Percentiles rank a stretch among this genome's conserved stretches.
These are phyloP conservation scores for Chionis minor DNA, from an alignment of 2,113 vertebrate species.

Conservation along the genomic window DNA sequence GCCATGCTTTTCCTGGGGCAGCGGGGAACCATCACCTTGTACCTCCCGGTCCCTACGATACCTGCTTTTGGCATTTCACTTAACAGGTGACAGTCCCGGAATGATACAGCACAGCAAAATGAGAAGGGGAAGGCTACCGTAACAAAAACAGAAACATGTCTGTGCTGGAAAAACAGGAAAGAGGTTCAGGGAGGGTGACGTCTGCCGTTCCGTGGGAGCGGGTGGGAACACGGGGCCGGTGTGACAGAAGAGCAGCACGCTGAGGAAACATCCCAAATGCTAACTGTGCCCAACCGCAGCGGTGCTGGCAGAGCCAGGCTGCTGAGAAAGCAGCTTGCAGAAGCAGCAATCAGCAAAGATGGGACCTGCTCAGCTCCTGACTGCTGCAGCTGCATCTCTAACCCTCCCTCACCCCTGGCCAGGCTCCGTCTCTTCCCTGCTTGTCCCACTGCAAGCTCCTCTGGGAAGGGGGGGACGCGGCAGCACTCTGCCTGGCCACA, in stretches of 20 bases:
- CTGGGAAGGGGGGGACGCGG: neutral
- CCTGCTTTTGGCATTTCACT: neutral
- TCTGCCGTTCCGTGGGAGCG: neutral
- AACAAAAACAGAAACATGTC: neutral
- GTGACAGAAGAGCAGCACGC: neutral
- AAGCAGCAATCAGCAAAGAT: neutral
- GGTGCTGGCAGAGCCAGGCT: neutral
- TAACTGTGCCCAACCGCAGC: neutral
- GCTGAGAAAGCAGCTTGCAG: neutral
- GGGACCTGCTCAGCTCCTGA: neutral
- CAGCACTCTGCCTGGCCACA: neutral
- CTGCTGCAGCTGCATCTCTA: neutral
- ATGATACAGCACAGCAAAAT: neutral
- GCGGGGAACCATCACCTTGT: neutral
- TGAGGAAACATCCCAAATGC: neutral
- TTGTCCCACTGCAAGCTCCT: neutral
- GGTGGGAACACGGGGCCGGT: neutral
- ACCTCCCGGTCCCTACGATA: fast-evolving
- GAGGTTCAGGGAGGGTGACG: neutral
- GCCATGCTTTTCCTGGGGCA: neutral
- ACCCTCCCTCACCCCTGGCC: neutral
- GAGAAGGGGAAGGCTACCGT: neutral
- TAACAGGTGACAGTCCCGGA: neutral
- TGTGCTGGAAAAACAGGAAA: neutral
- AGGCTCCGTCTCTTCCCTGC: neutral